A percentile compares a stretch with the other conserved stretches of the same genome.
Evolutionary conservation across 1,140 invertebrate genomes (phyloP).

Genomic region (Hycleus cichorii): DNA sequence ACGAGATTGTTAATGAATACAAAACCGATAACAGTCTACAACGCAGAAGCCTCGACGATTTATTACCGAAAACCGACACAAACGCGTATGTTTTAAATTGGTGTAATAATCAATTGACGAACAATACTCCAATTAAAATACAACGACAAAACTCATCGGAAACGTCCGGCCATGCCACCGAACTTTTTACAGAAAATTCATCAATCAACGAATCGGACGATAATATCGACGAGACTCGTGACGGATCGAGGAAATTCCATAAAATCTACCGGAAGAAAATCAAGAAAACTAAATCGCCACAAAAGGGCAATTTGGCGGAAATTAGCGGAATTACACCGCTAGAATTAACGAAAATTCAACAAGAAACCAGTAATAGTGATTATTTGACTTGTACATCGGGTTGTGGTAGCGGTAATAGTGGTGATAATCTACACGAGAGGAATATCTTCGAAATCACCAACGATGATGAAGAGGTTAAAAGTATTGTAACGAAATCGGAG

Average conservation of each 20-base stretch:
- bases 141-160: not conserved
- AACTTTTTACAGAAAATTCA: not conserved
- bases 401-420: not conserved
- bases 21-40: slow-evolving; percentile 18
- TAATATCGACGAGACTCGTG: slow-evolving; percentile 11
- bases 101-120: slow-evolving; percentile 27
- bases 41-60: slow-evolving; percentile 12
- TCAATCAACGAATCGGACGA: slow-evolving; percentile 22
- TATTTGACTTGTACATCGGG: slow-evolving; percentile 34
- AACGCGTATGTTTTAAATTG: slow-evolving; percentile 37
- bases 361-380: slow-evolving; percentile 31
- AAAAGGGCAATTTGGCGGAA: slow-evolving; percentile 11
- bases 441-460: slow-evolving; percentile 30
- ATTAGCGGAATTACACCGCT: slow-evolving; percentile 30
- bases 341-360: not conserved
- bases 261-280: slow-evolving; percentile 19
- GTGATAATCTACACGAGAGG: slow-evolving; percentile 22
- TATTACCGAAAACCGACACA: slow-evolving; percentile 29
- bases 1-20: slow-evolving; percentile 36
- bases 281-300: slow-evolving; percentile 1
- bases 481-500: slow-evolving; percentile 15
- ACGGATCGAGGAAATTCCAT: slow-evolving; percentile 9
- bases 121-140: not conserved
- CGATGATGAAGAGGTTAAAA: slow-evolving; percentile 8
- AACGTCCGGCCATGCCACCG: not conserved